Evolutionary conservation across 2,888 invertebrate genomes (phyloP).

Genomic region (Scaptomyza polygonia): DNA sequence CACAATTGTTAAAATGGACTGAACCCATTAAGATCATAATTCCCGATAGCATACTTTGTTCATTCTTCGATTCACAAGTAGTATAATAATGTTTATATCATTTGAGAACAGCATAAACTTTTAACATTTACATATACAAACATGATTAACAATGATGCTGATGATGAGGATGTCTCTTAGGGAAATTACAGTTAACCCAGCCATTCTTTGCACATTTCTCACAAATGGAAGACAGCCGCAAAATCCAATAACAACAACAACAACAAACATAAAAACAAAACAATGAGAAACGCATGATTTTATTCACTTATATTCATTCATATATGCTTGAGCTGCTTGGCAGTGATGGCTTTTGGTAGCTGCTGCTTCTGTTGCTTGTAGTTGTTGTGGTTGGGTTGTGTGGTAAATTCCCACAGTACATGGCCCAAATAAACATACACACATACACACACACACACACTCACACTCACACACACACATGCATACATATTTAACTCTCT

Average conservation of each 20-base stretch:
- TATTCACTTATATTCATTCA: conserved; percentile 14
- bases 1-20: too few species aligned
- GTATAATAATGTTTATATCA: neutral
- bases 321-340: conserved; percentile 27
- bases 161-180: neutral
- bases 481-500: conserved; percentile 1
- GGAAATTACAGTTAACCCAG: conserved; percentile 10
- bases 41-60: neutral
- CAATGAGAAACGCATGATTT: conserved; percentile 33
- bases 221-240: conserved; percentile 1
- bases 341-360: conserved; percentile 20
- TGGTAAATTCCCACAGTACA: conserved; percentile 51
- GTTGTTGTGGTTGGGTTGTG: conserved; percentile 20
- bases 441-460: too few species aligned
- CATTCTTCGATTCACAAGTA: neutral
- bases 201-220: conserved; percentile 13
- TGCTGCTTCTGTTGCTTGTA: neutral
- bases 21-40: neutral
- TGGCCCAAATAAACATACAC: conserved; percentile 54
- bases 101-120: neutral
- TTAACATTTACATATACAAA: neutral
- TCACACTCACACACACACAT: conserved; percentile 22
- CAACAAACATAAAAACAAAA: conserved; percentile 4
- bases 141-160: neutral
- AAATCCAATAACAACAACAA: too few species aligned